Base-by-base conservation (phyloP, 2,888 invertebrate species). In the Phengaris alcon region DNA sequence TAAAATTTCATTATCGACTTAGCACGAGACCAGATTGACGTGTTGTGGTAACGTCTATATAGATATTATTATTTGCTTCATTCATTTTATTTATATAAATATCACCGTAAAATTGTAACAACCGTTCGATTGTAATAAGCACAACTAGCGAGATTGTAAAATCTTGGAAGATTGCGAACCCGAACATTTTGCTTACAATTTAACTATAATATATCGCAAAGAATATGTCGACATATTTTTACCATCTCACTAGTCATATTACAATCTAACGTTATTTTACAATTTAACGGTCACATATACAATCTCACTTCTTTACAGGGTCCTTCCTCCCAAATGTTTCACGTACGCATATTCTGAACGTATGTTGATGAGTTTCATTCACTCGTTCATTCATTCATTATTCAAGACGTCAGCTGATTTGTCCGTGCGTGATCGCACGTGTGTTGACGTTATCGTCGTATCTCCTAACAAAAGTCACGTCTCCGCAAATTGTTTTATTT, bases 381-480 rank as follows among this genome's bases (percentile, higher is more conserved):
- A 64, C 12, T 52, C 10, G 12, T 44, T 64, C 64, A 35, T 64
- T 64, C 64, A 64, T 64, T 64, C 64, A 13, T 64, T 64, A 64
- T 64, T 64, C 64, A 64, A 64, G 64, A 64, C 64, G 64, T 64
- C 64, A 64, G 64, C 64, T 64, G 69, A 69, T 69, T 48, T 15
- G 46, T n/a, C 69, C 69, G 69, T 69, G 69, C 69, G 69, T 64
- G 64, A 64, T 69, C 46, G 69, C 46, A 15, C 69, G 48, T 69
- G 69, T 69, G 69, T 69, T 69, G 69, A 69, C 69, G 48, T 69
- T 46, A 15, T 69, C 46, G 48, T 48, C 48, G 48, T 69, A 48
- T 8, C 69, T 69, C 69, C n/a, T 15, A 69, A 69, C 69, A 48
- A 48, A n/a, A 69, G 69, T 69, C 69, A 69, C 69, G 69, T 69